A percentile compares a stretch with the other conserved stretches of the same genome.
Conservation (phyloP, 1,140 invertebrate genomes). For the Drosophila saltans region DNA sequence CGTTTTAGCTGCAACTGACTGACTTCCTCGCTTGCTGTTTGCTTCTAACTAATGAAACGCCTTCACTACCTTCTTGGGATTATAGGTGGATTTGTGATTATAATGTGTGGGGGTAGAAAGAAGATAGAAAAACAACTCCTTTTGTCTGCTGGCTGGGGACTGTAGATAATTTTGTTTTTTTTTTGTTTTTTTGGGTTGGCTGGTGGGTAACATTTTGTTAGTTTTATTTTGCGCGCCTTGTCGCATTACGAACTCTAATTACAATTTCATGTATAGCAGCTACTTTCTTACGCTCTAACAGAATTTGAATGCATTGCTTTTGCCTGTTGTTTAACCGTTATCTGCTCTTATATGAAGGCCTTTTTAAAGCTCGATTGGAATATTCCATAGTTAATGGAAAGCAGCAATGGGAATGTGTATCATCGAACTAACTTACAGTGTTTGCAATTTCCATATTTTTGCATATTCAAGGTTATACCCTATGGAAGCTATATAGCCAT, state of each 20-base stretch:
- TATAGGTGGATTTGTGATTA: not conserved
- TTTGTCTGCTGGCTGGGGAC: conserved; percentile 13
- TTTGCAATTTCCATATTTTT: too few relatives aligned
- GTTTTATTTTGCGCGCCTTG: conserved; percentile 37
- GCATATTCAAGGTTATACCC: too few relatives aligned
- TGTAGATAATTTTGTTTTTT: conserved; percentile 23
- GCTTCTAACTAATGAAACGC: not conserved
- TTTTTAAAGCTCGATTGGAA: conserved; percentile 1
- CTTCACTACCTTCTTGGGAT: conserved; percentile 8
- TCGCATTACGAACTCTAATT: conserved; percentile 61
- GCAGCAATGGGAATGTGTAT: too few relatives aligned
- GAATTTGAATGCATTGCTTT: conserved; percentile 14
- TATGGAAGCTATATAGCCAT: too few relatives aligned
- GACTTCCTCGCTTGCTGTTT: not conserved
- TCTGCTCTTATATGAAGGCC: conserved; percentile 2
- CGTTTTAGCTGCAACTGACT: conserved; percentile 2
- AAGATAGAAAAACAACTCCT: conserved; percentile 27
- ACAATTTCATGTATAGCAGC: conserved; percentile 61
- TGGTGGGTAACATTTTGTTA: conserved; percentile 63
- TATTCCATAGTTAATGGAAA: too few relatives aligned
- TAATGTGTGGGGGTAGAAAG: not conserved
- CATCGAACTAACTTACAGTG: too few relatives aligned
- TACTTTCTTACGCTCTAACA: conserved; percentile 72
- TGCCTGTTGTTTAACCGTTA: conserved; percentile 24
- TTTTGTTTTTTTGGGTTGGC: conserved; percentile 38